Percentiles rank a stretch among this genome's conserved stretches.
Conservation (phyloP, 92 coral and sea anemone genomes). For the Parazoanthus swiftii region DNA sequence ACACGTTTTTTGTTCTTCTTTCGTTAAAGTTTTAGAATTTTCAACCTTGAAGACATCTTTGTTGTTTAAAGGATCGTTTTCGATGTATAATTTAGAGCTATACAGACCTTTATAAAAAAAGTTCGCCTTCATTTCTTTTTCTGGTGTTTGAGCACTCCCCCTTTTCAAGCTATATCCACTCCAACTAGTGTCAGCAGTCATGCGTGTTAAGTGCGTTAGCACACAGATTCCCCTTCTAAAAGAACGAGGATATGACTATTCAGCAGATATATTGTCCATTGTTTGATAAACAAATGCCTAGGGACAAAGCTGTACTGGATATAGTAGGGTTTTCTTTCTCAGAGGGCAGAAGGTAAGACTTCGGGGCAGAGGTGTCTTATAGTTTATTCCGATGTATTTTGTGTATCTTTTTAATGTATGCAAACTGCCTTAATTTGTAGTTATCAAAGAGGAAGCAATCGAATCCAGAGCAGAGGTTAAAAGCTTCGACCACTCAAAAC, state of each 20-base stretch:
- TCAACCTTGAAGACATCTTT: constrained; percentile 7
- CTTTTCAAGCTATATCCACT: too few species aligned
- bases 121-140: constrained; percentile 19
- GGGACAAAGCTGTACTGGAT: too few species aligned
- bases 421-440: constrained; percentile 1
- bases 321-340: too few species aligned
- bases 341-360: too few species aligned
- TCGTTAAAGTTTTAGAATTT: neutral
- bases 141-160: too few species aligned
- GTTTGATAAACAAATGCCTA: too few species aligned
- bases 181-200: too few species aligned
- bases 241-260: too few species aligned
- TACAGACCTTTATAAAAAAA: constrained; percentile 23
- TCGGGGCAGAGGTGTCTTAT: neutral
- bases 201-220: too few species aligned
- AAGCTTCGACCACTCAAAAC: constrained; percentile 53
- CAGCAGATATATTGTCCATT: too few species aligned
- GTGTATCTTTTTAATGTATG: too few species aligned
- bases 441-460: constrained; percentile 51
- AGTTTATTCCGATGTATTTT: neutral
- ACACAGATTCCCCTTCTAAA: too few species aligned
- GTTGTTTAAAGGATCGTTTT: constrained; percentile 23
- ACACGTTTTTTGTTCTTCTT: constrained; percentile 32
- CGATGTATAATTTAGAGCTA: constrained; percentile 19
- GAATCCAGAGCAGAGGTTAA: constrained; percentile 59